A percentile compares a stretch with the other conserved stretches of the same genome.
Conservation (phyloP, 2,797 vertebrate genomes). For the Jordanella pulchra region DNA sequence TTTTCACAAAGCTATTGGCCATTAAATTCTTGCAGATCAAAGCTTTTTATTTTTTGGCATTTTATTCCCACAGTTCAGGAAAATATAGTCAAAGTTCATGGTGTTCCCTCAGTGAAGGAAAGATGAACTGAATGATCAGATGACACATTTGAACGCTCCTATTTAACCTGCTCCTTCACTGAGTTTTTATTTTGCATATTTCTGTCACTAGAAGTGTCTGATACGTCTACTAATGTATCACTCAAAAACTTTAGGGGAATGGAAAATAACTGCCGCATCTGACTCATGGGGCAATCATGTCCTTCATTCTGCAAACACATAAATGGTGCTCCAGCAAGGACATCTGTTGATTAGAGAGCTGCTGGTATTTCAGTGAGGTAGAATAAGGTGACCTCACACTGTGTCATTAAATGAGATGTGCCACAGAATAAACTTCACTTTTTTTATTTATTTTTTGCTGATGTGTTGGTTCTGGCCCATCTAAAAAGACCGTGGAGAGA, state of each 20-base stretch:
- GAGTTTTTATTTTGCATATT: constrained; percentile 13
- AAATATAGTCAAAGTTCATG: background rate
- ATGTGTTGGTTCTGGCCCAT: constrained; percentile 40
- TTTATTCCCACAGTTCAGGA: background rate
- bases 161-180: constrained; percentile 18
- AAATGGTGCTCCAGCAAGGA: constrained; percentile 5
- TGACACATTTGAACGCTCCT: constrained; percentile 24
- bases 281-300: background rate
- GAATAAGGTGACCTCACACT: background rate
- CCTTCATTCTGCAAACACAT: background rate
- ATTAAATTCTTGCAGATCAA: background rate
- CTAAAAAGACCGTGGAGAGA: constrained; percentile 28
- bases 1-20: background rate
- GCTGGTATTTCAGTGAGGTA: constrained; percentile 3
- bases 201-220: constrained; percentile 5
- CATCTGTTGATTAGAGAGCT: constrained; percentile 1
- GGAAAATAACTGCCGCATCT: background rate
- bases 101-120: background rate
- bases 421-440: constrained; percentile 42
- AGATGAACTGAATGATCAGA: background rate
- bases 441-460: constrained; percentile 61
- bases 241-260: background rate
- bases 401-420: constrained; percentile 26
- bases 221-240: background rate
- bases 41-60: background rate